A percentile compares a stretch with the other conserved stretches of the same genome.
These are phyloP conservation scores for Lordiphosa fenestrarum DNA, from an alignment of 2,888 invertebrate species.

Conservation along the genomic window DNA sequence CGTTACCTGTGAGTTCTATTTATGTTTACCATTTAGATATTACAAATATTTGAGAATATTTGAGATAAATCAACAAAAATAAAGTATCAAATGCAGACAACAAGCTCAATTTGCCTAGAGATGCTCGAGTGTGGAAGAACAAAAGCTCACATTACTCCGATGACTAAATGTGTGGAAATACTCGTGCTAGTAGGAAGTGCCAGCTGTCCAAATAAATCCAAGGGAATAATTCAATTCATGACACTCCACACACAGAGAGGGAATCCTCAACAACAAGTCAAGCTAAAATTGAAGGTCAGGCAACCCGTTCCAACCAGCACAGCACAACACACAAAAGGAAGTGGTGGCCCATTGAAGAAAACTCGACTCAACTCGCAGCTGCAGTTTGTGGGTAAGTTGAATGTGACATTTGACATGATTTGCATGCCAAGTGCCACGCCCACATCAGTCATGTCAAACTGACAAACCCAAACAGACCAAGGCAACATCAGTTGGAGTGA, in stretches of 20 bases:
- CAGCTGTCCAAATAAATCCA: slow-evolving; percentile 14
- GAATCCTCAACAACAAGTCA: slow-evolving; percentile 10
- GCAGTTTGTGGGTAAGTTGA: slow-evolving; percentile 43
- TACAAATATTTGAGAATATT: slow-evolving; percentile 17
- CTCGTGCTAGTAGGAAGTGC: slow-evolving; percentile 1
- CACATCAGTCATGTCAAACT: slow-evolving; percentile 53
- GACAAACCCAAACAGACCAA: slow-evolving; percentile 15
- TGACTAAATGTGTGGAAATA: slow-evolving; percentile 4
- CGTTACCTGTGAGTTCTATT: slow-evolving; percentile 4
- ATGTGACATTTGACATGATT: slow-evolving; percentile 73
- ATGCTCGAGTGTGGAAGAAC: slow-evolving; percentile 1
- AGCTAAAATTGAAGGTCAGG: slow-evolving; percentile 13
- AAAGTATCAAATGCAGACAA: slow-evolving; percentile 31
- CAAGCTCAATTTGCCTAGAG: slow-evolving; percentile 33
- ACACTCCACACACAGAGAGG: slow-evolving; percentile 10
- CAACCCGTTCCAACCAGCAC: slow-evolving; percentile 39
- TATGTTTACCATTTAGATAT: slow-evolving; percentile 19
- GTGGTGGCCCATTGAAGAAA: slow-evolving; percentile 16
- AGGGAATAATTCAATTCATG: slow-evolving; percentile 8
- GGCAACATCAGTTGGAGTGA: slow-evolving; percentile 23
- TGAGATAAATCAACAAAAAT: not conserved
- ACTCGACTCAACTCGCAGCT: slow-evolving; percentile 43
- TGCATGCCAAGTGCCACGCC: slow-evolving; percentile 73
- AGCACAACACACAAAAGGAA: slow-evolving; percentile 1
- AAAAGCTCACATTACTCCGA: not conserved